Percentiles rank a stretch among this genome's conserved stretches.
These are phyloP conservation scores for Caenorhabditis becei DNA, from an alignment of 2,888 invertebrate species.

Conservation along the genomic window DNA sequence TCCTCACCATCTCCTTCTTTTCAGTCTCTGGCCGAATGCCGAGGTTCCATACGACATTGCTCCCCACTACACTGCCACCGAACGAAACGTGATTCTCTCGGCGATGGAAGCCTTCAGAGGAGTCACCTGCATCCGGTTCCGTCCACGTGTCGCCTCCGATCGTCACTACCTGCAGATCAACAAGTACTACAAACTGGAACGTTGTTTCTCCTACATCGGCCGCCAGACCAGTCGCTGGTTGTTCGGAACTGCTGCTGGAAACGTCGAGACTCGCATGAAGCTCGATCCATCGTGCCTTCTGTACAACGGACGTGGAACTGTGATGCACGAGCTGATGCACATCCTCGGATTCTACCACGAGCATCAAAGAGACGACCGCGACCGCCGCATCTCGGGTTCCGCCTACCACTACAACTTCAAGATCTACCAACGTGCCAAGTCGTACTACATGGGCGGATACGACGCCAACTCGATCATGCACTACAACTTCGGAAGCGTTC, in stretches of 20 bases:
- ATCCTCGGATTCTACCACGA: slow-evolving; percentile 73
- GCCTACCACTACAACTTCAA: slow-evolving; percentile 70
- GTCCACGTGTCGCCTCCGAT: slow-evolving; percentile 60
- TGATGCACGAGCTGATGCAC: slow-evolving; percentile 72
- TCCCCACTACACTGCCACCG: slow-evolving; percentile 62
- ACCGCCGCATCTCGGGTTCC: slow-evolving; percentile 59
- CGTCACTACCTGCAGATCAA: slow-evolving; percentile 67
- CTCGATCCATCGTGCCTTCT: slow-evolving; percentile 66
- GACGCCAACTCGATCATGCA: slow-evolving; percentile 73
- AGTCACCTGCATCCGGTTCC: slow-evolving; percentile 68
- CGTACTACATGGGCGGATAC: slow-evolving; percentile 69
- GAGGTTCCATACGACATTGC: slow-evolving; percentile 70
- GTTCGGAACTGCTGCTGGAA: slow-evolving; percentile 66
- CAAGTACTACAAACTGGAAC: slow-evolving; percentile 67
- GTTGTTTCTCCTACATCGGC: slow-evolving; percentile 71
- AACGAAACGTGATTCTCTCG: slow-evolving; percentile 59
- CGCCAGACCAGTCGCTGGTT: slow-evolving; percentile 62
- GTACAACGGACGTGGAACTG: slow-evolving; percentile 69
- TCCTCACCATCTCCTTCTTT: slow-evolving; percentile 12
- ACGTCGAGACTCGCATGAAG: slow-evolving; percentile 69
- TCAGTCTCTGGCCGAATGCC: slow-evolving; percentile 68
- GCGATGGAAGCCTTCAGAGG: slow-evolving; percentile 68
- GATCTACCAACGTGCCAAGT: slow-evolving; percentile 61
- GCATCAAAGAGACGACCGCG: slow-evolving; percentile 70
- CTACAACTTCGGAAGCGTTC: slow-evolving; percentile 67